Conservation (phyloP, 2,797 vertebrate species). For the Carapus acus region DNA sequence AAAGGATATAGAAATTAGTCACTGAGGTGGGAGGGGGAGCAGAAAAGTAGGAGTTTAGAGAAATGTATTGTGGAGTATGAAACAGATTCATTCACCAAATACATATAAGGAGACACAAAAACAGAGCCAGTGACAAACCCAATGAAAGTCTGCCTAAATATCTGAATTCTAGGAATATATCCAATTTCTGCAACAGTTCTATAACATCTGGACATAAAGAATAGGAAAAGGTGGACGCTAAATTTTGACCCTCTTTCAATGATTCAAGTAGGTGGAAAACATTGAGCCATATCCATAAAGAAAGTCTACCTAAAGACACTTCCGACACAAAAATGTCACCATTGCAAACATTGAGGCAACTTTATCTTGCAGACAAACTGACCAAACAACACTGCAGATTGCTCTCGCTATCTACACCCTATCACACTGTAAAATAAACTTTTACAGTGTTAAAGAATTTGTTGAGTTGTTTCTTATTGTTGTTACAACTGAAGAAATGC, state of each 20-base stretch:
- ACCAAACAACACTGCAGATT: too few species aligned
- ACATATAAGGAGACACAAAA: neutral
- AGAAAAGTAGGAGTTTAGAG: constrained; percentile 22
- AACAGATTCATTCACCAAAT: constrained; percentile 20
- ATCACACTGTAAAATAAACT: neutral
- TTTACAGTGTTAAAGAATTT: too few species aligned
- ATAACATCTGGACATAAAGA: constrained; percentile 18
- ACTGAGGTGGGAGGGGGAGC: constrained; percentile 30
- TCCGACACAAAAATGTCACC: too few species aligned
- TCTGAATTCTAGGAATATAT: neutral
- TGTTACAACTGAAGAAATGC: constrained; percentile 37
- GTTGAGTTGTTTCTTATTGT: constrained; percentile 4
- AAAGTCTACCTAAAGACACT: too few species aligned
- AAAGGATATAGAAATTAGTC: constrained; percentile 29
- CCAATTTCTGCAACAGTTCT: too few species aligned
- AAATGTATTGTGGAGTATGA: constrained; percentile 4
- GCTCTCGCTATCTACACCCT: too few species aligned
- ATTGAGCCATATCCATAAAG: too few species aligned
- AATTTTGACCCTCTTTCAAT: constrained; percentile 10
- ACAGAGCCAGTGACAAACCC: neutral
- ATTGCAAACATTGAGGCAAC: too few species aligned
- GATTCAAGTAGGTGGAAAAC: constrained; percentile 7
- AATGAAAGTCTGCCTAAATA: neutral
- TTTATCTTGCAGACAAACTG: too few species aligned
- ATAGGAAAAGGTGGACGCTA: constrained; percentile 14